Conservation (phyloP, 1,140 invertebrate genomes). For the Drosophila asahinai region DNA sequence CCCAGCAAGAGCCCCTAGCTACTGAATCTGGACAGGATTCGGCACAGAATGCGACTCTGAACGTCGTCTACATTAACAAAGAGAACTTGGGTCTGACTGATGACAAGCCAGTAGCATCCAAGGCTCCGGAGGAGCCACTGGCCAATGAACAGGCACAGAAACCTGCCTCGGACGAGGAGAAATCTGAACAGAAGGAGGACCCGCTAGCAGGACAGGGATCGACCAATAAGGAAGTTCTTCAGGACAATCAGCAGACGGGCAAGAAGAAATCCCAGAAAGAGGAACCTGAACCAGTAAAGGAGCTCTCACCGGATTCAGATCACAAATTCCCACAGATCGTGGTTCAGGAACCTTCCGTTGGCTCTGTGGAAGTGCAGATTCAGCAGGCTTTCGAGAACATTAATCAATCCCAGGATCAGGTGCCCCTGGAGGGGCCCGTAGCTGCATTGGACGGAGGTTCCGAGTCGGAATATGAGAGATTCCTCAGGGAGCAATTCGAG, state of each 20-base stretch:
- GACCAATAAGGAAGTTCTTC: not conserved
- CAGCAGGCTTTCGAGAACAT: slow-evolving; percentile 2
- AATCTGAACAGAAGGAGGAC: not conserved
- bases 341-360: not conserved
- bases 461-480: not conserved
- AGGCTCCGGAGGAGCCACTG: not conserved
- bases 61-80: too few relatives aligned
- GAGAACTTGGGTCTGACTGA: too few relatives aligned
- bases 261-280: not conserved
- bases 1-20: too few relatives aligned
- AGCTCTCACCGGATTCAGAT: not conserved
- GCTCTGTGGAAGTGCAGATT: not conserved
- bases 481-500: not conserved
- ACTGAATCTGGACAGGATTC: too few relatives aligned
- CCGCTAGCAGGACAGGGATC: not conserved
- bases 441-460: not conserved
- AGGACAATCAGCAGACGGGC: not conserved
- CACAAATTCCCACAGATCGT: not conserved
- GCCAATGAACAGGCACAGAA: not conserved
- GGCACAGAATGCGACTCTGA: too few relatives aligned
- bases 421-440: not conserved
- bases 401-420: not conserved
- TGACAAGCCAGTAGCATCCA: too few relatives aligned
- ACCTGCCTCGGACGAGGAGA: not conserved
- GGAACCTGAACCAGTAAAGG: not conserved